Conservation (phyloP, 2,113 vertebrate genomes). For the Chunga burmeisteri region DNA sequence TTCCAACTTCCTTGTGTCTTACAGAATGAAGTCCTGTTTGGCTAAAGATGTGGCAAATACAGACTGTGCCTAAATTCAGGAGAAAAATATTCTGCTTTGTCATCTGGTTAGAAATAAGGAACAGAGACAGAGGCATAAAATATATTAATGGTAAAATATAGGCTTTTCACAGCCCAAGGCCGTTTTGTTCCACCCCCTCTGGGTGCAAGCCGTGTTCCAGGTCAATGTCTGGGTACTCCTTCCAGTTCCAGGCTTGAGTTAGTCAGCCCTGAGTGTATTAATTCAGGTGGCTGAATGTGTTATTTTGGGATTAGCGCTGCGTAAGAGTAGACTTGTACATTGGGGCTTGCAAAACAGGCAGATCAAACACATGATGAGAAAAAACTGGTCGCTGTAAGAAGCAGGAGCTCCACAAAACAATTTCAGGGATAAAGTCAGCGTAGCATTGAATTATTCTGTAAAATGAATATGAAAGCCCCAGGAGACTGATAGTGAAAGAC, state of each 20-base stretch:
- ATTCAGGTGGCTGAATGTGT: not conserved
- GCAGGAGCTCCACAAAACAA: not conserved
- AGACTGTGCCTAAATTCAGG: not conserved
- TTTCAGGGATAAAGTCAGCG: not conserved
- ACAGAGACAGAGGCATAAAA: not conserved
- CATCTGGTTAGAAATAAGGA: not conserved
- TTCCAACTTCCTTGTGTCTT: not conserved
- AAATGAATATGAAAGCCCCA: not conserved
- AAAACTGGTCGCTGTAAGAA: not conserved
- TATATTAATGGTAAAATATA: not conserved
- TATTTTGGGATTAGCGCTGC: not conserved
- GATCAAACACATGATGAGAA: not conserved
- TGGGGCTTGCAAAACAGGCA: not conserved
- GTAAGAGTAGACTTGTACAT: not conserved
- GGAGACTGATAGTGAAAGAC: not conserved
- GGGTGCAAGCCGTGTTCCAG: not conserved
- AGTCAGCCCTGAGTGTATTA: not conserved
- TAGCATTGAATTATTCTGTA: not conserved
- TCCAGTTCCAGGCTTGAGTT: not conserved
- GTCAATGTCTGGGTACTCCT: not conserved
- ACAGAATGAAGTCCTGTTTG: not conserved
- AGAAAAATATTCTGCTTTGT: not conserved
- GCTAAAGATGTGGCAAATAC: not conserved
- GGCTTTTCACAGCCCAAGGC: not conserved
- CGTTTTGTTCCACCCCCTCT: rapidly evolving